A percentile compares a stretch with the other conserved stretches of the same genome.
phyloP scores from a whole-genome alignment of 2,113 vertebrate species.

The Castor canadensis region DNA sequence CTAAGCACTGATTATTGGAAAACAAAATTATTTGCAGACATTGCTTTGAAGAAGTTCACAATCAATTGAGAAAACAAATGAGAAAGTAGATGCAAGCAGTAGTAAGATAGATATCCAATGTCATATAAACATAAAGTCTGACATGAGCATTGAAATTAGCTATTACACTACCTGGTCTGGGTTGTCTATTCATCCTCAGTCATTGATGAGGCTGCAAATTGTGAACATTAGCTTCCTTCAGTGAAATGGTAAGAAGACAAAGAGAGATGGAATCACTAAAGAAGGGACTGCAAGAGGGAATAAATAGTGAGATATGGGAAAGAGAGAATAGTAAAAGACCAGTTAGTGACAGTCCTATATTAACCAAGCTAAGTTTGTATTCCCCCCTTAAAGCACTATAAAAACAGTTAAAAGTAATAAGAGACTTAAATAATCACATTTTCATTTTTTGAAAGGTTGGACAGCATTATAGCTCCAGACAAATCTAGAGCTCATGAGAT shows the following conservation, averaged over 20 bases:
- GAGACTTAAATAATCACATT: not conserved
- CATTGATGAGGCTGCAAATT: accelerated
- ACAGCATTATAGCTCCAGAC: not conserved
- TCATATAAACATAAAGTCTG: too few species aligned
- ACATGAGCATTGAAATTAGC: not conserved
- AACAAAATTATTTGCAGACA: not conserved
- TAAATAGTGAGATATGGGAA: not conserved
- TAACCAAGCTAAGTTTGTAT: too few species aligned
- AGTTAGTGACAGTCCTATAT: too few species aligned
- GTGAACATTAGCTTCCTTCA: not conserved
- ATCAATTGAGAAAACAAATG: not conserved
- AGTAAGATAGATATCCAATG: not conserved
- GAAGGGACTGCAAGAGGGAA: not conserved
- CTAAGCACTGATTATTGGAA: not conserved
- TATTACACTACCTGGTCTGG: not conserved
- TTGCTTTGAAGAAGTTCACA: not conserved
- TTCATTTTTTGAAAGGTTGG: not conserved
- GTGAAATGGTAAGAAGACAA: not conserved
- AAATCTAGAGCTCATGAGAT: not conserved
- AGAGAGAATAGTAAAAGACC: not conserved
- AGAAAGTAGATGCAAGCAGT: not conserved
- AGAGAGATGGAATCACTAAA: not conserved
- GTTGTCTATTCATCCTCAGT: not conserved
- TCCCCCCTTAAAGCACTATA: too few species aligned
- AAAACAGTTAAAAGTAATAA: not conserved